Evolutionary conservation across 2,797 vertebrate genomes (phyloP).

Genomic region (Coendou prehensilis): DNA sequence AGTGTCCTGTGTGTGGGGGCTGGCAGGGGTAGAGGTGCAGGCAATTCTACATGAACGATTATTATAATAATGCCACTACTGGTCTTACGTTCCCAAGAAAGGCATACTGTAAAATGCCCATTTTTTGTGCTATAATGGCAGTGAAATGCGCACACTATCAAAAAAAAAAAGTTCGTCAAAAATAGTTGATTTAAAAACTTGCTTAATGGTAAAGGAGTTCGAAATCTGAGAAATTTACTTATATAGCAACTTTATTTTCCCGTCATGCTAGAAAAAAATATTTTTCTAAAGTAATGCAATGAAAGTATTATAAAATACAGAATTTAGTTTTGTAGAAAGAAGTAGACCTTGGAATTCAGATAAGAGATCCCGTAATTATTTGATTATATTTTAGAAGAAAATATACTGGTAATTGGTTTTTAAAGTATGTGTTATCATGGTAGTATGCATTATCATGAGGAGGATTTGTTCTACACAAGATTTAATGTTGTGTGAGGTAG

Average conservation of each 20-base stretch:
- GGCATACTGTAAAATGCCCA: neutral
- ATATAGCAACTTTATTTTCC: conserved; percentile 31
- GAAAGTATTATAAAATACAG: neutral
- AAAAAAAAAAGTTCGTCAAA: conserved; percentile 10
- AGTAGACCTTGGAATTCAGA: neutral
- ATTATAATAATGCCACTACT: neutral
- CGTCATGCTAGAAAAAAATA: neutral
- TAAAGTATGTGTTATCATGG: neutral
- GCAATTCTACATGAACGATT: neutral
- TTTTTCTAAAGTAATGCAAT: conserved; percentile 17
- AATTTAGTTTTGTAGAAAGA: conserved; percentile 2
- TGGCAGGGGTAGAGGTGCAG: neutral
- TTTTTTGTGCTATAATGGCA: neutral
- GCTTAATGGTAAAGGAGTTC: neutral
- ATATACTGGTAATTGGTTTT: neutral
- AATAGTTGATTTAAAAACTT: neutral
- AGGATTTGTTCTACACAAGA: conserved; percentile 27
- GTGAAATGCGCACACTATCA: neutral
- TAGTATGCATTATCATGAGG: neutral
- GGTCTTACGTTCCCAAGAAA: neutral
- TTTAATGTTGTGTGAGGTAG: neutral
- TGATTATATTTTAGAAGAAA: conserved; percentile 47
- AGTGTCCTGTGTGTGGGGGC: too few species aligned
- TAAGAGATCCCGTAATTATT: neutral
- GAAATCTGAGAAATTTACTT: neutral